Evolutionary conservation across 2,113 vertebrate genomes (phyloP).

Genomic region (Stictonetta naevosa): DNA sequence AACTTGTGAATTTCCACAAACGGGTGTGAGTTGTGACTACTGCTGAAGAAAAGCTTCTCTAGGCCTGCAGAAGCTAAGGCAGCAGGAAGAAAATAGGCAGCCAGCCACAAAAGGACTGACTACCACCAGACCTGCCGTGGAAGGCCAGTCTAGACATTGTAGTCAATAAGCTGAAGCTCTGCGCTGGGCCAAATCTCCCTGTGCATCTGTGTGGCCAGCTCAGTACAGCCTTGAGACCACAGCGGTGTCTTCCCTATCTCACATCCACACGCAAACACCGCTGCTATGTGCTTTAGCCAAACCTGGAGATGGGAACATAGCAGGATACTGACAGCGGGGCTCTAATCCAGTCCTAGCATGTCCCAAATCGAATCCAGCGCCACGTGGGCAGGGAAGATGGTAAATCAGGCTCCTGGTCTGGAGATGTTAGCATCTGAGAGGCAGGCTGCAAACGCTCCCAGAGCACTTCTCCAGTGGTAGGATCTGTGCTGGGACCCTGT

Average conservation of each 20-base stretch:
- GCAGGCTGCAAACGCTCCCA: not conserved
- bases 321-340: not conserved
- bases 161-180: not conserved
- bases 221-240: not conserved
- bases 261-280: not conserved
- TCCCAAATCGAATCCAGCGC: not conserved
- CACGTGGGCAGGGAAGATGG: fast-evolving
- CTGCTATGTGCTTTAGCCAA: not conserved
- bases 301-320: not conserved
- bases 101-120: not conserved
- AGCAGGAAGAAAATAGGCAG: not conserved
- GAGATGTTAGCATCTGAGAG: not conserved
- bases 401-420: not conserved
- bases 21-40: not conserved
- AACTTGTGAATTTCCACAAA: not conserved
- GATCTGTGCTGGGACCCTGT: not conserved
- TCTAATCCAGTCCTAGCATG: not conserved
- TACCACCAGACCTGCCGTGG: not conserved
- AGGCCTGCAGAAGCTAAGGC: not conserved
- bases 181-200: not conserved
- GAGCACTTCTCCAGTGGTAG: not conserved
- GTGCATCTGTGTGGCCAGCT: not conserved
- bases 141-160: not conserved
- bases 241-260: not conserved
- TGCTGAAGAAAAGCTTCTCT: not conserved